Conservation (phyloP, 2,113 vertebrate species). For the Murina feae region DNA sequence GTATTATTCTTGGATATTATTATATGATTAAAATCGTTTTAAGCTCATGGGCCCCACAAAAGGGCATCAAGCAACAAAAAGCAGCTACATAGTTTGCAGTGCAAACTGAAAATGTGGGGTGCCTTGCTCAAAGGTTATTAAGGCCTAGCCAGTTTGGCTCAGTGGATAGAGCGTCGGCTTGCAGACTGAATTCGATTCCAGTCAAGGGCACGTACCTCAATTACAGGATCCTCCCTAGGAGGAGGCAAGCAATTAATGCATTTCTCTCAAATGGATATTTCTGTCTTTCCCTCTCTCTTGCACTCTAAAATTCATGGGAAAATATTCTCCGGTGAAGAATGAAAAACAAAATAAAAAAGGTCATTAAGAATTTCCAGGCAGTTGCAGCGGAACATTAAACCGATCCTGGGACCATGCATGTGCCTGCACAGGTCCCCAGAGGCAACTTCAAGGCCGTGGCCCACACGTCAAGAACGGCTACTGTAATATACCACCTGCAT, state of each 20-base stretch:
- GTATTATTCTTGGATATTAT: background rate
- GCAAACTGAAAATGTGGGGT: background rate
- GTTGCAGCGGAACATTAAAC: background rate
- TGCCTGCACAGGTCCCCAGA: background rate
- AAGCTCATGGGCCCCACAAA: background rate
- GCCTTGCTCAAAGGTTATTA: background rate
- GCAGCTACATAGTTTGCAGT: background rate
- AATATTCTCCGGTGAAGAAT: too few species aligned
- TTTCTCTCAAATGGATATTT: too few species aligned
- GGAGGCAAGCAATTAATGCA: too few species aligned
- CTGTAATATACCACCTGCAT: accelerated
- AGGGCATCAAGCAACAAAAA: background rate
- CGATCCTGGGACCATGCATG: accelerated
- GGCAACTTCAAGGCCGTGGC: background rate
- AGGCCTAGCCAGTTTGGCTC: background rate
- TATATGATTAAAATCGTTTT: background rate
- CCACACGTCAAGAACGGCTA: background rate
- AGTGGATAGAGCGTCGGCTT: too few species aligned
- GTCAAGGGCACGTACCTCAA: too few species aligned
- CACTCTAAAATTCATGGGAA: too few species aligned
- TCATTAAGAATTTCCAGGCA: background rate
- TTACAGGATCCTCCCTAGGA: too few species aligned
- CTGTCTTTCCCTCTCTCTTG: too few species aligned
- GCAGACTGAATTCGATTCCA: too few species aligned
- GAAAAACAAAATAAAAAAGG: background rate